Conservation (phyloP, 2,888 invertebrate species). For the Amphipyra tragopoginis region DNA sequence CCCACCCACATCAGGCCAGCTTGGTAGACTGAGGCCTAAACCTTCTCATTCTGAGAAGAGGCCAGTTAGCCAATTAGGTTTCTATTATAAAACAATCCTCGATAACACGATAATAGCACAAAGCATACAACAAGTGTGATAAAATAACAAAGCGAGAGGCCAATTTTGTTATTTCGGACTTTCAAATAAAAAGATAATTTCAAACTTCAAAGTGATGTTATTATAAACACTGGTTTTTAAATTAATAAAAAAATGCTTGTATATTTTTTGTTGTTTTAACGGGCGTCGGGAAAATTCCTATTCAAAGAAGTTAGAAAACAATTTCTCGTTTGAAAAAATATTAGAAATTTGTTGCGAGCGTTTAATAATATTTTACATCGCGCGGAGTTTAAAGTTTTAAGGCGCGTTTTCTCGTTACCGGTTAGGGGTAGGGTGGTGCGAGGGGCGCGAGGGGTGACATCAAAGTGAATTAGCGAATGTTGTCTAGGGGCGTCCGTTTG, state of each 20-base stretch:
- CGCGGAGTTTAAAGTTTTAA: slow-evolving; percentile 83
- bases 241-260: slow-evolving; percentile 50
- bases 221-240: slow-evolving; percentile 50
- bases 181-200: slow-evolving; percentile 33
- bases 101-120: not conserved
- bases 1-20: too few relatives aligned
- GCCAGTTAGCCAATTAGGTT: not conserved
- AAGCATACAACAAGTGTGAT: slow-evolving; percentile 3
- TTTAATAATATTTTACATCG: slow-evolving; percentile 82
- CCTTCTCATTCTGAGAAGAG: too few relatives aligned
- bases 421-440: slow-evolving; percentile 59
- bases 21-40: too few relatives aligned
- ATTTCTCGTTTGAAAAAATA: slow-evolving; percentile 79
- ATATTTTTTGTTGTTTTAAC: slow-evolving; percentile 38
- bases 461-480: slow-evolving; percentile 90
- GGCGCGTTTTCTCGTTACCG: slow-evolving; percentile 86
- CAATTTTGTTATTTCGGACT: slow-evolving; percentile 20
- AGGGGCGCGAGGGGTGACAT: slow-evolving; percentile 80
- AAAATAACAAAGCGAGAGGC: slow-evolving; percentile 8
- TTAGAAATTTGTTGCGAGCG: slow-evolving; percentile 79
- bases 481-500: slow-evolving; percentile 89
- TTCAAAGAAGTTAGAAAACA: slow-evolving; percentile 74
- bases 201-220: slow-evolving; percentile 52
- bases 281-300: slow-evolving; percentile 60
- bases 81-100: not conserved